phyloP scores from a whole-genome alignment of 2,113 vertebrate species.

The Coptodon bakossiorum region DNA sequence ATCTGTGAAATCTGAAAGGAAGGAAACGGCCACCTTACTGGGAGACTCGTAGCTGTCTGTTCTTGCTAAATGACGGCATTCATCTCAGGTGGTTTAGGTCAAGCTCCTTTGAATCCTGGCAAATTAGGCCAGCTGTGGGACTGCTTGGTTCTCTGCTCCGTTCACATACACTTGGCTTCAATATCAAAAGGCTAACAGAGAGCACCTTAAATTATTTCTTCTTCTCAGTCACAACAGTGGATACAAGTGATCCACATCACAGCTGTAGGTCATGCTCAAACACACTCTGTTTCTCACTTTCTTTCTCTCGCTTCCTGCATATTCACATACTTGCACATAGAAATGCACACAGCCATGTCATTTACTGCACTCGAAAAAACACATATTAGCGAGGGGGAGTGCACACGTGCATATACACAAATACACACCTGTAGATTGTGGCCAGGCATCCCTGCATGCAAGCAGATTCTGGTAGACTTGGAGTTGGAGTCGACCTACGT shows the following conservation, averaged over 20 bases:
- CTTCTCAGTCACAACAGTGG: conserved; percentile 26
- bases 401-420: background rate
- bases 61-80: conserved; percentile 39
- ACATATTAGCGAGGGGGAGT: background rate
- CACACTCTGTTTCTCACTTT: background rate
- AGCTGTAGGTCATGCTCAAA: conserved; percentile 40
- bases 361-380: background rate
- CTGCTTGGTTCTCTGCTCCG: background rate
- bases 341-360: background rate
- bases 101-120: conserved; percentile 37
- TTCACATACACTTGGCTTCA: conserved; percentile 34
- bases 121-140: conserved; percentile 34
- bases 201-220: conserved; percentile 50
- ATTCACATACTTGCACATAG: background rate
- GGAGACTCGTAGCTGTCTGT: conserved; percentile 6
- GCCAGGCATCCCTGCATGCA: background rate
- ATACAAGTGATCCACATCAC: conserved; percentile 40
- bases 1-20: background rate
- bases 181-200: conserved; percentile 39
- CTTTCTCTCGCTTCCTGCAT: background rate
- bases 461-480: background rate
- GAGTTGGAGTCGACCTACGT: background rate
- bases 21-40: background rate
- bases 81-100: conserved; percentile 33
- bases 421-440: background rate